Conservation (phyloP, 2,888 invertebrate genomes). For the Caenorhabditis sp. region DNA sequence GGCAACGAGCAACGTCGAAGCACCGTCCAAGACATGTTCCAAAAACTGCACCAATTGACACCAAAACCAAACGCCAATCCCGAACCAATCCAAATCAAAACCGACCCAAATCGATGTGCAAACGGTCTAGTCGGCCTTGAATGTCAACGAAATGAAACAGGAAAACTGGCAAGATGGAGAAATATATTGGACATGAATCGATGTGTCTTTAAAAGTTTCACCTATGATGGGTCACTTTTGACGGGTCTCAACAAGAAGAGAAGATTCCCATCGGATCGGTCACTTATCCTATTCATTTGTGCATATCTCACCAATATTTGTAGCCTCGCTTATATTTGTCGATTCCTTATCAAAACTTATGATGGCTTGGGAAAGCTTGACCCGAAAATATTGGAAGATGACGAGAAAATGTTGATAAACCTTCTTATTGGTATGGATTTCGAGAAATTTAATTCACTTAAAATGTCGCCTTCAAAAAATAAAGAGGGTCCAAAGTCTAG, state of each 20-base stretch:
- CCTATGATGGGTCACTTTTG: slow-evolving; percentile 33
- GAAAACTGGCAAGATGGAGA: slow-evolving; percentile 37
- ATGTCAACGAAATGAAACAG: slow-evolving; percentile 32
- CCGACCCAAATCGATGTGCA: slow-evolving; percentile 29
- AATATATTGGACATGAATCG: slow-evolving; percentile 40
- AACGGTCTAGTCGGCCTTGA: slow-evolving; percentile 23
- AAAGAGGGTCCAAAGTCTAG: slow-evolving; percentile 24
- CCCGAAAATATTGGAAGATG: slow-evolving; percentile 27
- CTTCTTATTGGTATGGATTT: slow-evolving; percentile 46
- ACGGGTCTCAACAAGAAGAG: slow-evolving; percentile 26
- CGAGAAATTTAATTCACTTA: slow-evolving; percentile 30
- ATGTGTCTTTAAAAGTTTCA: slow-evolving; percentile 31
- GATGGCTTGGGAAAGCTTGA: slow-evolving; percentile 10
- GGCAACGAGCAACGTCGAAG: slow-evolving; percentile 54
- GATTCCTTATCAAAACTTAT: slow-evolving; percentile 10
- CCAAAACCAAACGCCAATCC: slow-evolving; percentile 16
- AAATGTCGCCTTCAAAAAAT: slow-evolving; percentile 9
- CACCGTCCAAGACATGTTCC: slow-evolving; percentile 59
- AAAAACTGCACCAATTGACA: slow-evolving; percentile 28
- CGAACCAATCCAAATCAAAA: slow-evolving; percentile 12
- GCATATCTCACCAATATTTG: slow-evolving; percentile 34
- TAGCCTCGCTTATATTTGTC: slow-evolving; percentile 23
- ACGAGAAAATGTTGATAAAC: slow-evolving; percentile 35
- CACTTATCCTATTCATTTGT: slow-evolving; percentile 29
- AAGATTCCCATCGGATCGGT: slow-evolving; percentile 34